These are phyloP conservation scores for Azemiops feae DNA, from an alignment of 2,113 vertebrate genomes.

Conservation along the genomic window DNA sequence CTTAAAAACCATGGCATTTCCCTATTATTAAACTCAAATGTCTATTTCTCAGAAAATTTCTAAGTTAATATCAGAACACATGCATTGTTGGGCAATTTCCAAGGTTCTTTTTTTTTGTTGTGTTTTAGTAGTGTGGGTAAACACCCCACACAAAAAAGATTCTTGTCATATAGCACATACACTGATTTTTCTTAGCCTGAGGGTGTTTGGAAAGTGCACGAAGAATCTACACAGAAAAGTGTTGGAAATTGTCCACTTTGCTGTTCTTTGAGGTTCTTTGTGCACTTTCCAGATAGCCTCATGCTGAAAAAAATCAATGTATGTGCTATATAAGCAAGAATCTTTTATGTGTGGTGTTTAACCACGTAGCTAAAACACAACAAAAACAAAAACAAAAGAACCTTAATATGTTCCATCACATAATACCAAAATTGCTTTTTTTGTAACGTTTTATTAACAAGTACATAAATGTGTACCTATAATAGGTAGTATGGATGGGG, in stretches of 20 bases:
- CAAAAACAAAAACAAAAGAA: not conserved
- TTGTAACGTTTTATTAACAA: not conserved
- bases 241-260: not conserved
- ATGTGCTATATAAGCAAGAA: not conserved
- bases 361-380: not conserved
- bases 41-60: not conserved
- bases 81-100: not conserved
- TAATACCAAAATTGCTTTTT: not conserved
- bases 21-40: not conserved
- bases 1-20: not conserved
- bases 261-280: not conserved
- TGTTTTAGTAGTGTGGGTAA: not conserved
- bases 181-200: not conserved
- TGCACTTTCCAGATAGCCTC: not conserved
- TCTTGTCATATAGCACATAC: not conserved
- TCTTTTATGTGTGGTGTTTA: not conserved
- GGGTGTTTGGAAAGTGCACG: not conserved
- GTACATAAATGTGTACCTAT: not conserved
- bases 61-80: not conserved
- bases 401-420: not conserved
- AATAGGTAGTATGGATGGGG: not conserved
- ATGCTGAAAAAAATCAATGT: not conserved
- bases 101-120: not conserved
- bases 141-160: not conserved
- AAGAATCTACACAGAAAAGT: not conserved